Evolutionary conservation across 2,113 vertebrate species (phyloP).

Genomic region (Jaculus jaculus): DNA sequence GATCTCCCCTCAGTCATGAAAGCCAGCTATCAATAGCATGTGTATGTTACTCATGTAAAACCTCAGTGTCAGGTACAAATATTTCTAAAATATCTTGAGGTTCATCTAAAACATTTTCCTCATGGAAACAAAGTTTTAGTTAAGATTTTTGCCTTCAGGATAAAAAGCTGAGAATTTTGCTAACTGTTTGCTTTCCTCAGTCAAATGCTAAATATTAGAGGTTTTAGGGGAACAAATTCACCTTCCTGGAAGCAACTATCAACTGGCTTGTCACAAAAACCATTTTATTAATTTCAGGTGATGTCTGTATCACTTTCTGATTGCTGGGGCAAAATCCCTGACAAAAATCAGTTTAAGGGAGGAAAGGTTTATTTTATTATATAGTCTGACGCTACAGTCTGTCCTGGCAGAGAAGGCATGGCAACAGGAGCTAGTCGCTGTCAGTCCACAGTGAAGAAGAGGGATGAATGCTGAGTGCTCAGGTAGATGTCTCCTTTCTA

Average conservation of each 20-base stretch:
- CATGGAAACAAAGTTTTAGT: constrained; percentile 4
- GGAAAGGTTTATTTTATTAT: too few species aligned
- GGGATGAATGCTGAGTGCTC: too few species aligned
- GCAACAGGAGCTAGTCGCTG: too few species aligned
- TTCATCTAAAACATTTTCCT: constrained; percentile 31
- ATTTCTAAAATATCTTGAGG: constrained; percentile 14
- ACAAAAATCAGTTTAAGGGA: too few species aligned
- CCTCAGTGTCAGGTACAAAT: constrained; percentile 35
- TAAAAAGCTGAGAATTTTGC: constrained; percentile 12
- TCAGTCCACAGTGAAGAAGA: too few species aligned
- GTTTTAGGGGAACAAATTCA: background rate
- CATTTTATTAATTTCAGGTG: background rate
- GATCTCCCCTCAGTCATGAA: constrained; percentile 33
- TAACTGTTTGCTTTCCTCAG: background rate
- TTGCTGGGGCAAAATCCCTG: too few species aligned
- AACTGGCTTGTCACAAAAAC: background rate
- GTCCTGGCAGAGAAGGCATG: too few species aligned
- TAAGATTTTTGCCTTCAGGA: constrained; percentile 29
- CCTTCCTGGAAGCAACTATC: background rate
- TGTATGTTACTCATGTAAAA: background rate
- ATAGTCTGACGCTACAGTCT: too few species aligned
- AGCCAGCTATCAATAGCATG: background rate
- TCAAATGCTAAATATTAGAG: background rate
- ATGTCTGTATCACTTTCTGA: too few species aligned
- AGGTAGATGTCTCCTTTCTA: too few species aligned